A percentile compares a stretch with the other conserved stretches of the same genome.
Conservation (phyloP, 2,797 vertebrate species). For the Lagocephalus sceleratus region DNA sequence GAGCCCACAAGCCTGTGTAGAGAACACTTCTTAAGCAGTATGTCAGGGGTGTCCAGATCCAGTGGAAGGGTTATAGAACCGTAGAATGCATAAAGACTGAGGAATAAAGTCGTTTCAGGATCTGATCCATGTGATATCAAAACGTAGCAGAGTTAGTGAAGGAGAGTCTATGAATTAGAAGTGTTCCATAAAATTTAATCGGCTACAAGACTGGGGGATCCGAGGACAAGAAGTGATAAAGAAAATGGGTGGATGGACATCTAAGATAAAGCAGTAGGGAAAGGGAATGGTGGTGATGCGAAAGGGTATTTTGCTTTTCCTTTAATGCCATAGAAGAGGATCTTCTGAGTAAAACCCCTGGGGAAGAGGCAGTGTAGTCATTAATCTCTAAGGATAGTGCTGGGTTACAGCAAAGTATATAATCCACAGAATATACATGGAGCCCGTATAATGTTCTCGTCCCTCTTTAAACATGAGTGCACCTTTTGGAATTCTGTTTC, state of each 20-base stretch:
- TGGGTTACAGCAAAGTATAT: constrained; percentile 39
- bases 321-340: constrained; percentile 42
- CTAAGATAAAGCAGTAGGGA: not conserved
- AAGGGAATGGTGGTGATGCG: constrained; percentile 19
- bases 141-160: no score
- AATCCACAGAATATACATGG: constrained; percentile 40
- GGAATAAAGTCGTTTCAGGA: no score
- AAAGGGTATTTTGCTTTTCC: constrained; percentile 25
- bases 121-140: no score
- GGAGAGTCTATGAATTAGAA: no score
- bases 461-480: constrained; percentile 1
- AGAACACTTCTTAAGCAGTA: no score
- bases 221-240: constrained; percentile 3
- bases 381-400: constrained; percentile 51
- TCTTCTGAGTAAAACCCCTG: constrained; percentile 31
- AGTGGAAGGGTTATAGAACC: no score
- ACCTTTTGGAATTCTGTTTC: constrained; percentile 5
- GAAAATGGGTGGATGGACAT: constrained; percentile 1
- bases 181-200: constrained; percentile 1
- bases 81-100: no score
- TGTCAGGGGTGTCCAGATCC: no score
- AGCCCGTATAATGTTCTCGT: constrained; percentile 13
- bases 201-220: constrained; percentile 21
- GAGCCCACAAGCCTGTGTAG: no score
- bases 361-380: constrained; percentile 33